phyloP scores from a whole-genome alignment of 2,113 vertebrate genomes.

The Trichomycterus rosablanca region DNA sequence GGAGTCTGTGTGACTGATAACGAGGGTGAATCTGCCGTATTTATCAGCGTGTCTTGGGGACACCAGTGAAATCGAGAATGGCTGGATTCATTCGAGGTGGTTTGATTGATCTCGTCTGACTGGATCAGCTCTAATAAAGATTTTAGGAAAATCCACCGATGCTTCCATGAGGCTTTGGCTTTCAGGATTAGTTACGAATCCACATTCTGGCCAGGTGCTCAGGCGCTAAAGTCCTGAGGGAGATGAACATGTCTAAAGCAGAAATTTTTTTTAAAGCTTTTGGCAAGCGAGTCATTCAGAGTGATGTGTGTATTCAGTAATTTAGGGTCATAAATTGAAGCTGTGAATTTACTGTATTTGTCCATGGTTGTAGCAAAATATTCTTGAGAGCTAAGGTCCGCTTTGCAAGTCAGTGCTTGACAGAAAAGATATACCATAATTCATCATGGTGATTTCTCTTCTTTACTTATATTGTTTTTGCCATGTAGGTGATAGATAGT shows the following conservation, averaged over 20 bases:
- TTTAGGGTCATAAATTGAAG: constrained; percentile 35
- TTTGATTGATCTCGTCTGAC: neutral
- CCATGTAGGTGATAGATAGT: constrained; percentile 5
- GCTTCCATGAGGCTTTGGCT: neutral
- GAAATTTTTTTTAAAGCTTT: too few relatives aligned
- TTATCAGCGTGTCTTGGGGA: neutral
- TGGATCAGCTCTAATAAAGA: neutral
- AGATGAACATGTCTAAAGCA: neutral
- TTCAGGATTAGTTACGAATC: constrained; percentile 4
- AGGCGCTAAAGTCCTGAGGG: neutral
- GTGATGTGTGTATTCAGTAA: constrained; percentile 16
- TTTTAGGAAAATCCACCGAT: neutral
- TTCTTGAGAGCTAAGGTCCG: neutral
- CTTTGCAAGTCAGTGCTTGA: too few relatives aligned
- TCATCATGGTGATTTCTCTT: neutral
- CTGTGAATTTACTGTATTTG: constrained; percentile 30
- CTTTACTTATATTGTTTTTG: neutral
- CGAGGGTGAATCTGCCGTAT: neutral
- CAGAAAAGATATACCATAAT: neutral
- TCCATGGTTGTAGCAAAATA: constrained; percentile 19
- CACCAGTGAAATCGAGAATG: neutral
- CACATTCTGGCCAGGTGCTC: constrained; percentile 18
- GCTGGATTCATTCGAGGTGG: neutral
- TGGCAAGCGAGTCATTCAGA: neutral
- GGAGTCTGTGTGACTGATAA: neutral